Evolutionary conservation across 2,113 vertebrate species (phyloP).

Genomic region (Laterallus jamaicensis): DNA sequence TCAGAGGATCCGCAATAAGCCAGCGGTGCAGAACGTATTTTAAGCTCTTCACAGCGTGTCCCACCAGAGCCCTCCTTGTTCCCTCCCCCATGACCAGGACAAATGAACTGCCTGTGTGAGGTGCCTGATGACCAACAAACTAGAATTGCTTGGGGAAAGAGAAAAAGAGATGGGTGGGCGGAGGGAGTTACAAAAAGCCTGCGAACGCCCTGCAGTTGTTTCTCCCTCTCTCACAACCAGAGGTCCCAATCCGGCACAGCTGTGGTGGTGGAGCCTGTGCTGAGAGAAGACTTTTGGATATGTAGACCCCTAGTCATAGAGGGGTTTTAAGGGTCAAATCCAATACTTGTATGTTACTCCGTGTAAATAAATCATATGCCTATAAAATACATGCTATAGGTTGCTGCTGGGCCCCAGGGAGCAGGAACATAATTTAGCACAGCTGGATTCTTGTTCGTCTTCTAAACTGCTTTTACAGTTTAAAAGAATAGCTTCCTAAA

Average conservation of each 20-base stretch:
- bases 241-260: neutral
- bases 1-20: constrained; percentile 4
- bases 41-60: neutral
- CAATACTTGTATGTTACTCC: constrained; percentile 29
- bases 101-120: neutral
- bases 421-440: constrained; percentile 17
- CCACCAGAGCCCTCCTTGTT: neutral
- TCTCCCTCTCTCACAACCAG: neutral
- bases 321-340: neutral
- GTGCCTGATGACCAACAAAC: neutral
- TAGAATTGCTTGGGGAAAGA: neutral
- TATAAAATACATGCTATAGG: constrained; percentile 10
- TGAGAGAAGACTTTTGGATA: neutral
- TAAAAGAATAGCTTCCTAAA: neutral
- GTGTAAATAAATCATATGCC: constrained; percentile 3
- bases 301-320: neutral
- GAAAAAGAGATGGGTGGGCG: neutral
- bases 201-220: neutral
- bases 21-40: neutral
- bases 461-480: neutral
- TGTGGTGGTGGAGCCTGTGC: neutral
- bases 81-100: neutral
- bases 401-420: constrained; percentile 33
- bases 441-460: constrained; percentile 26
- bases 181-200: neutral